These are phyloP conservation scores for Oreochromis grahami DNA, from an alignment of 2,797 vertebrate species.

Conservation along the genomic window DNA sequence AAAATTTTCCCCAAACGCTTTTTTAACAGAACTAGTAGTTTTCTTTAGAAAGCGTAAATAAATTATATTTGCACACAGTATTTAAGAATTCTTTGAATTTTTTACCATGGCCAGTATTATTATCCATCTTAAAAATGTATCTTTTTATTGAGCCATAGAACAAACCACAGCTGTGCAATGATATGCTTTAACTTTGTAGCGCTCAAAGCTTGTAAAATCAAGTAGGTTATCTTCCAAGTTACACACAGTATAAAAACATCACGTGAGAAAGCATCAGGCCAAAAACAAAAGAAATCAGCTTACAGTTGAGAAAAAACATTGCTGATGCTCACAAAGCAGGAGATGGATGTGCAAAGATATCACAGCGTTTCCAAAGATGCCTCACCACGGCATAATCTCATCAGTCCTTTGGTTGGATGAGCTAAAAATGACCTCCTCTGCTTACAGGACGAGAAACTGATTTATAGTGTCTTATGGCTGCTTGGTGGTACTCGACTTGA, in stretches of 20 bases:
- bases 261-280: neutral
- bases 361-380: neutral
- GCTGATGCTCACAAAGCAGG: neutral
- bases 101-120: neutral
- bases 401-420: neutral
- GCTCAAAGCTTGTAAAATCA: neutral
- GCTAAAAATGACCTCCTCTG: neutral
- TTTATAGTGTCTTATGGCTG: neutral
- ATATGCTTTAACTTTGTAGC: neutral
- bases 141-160: neutral
- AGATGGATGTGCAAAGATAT: neutral
- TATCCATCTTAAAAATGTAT: neutral
- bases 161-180: neutral
- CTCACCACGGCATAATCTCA: neutral
- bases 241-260: neutral
- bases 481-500: neutral
- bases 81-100: neutral
- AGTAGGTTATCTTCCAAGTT: accelerated
- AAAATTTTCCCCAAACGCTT: neutral
- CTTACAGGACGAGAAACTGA: neutral
- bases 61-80: neutral
- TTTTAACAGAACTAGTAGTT: neutral
- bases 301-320: neutral
- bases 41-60: neutral
- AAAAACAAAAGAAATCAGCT: neutral